Base-by-base conservation (phyloP, 2,888 invertebrate genomes). In the Melolontha melolontha region DNA sequence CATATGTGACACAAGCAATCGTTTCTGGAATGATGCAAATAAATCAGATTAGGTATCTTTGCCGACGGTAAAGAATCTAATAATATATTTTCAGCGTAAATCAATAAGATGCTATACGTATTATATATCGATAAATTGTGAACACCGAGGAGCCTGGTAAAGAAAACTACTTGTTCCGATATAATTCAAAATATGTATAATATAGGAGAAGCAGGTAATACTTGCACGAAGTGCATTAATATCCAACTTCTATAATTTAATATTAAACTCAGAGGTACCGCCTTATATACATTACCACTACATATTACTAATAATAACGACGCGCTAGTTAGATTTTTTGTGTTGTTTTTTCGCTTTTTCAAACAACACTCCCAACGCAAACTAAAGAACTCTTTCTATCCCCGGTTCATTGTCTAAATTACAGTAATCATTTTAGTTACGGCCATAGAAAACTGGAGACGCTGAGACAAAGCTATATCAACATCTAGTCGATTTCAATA, bases 191-290 rank as follows among this genome's bases (percentile, higher is more conserved):
- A 34, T 34, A 22, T 22, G 22, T 22, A 34, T 34, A 34, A 34
- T 34, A 34, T 34, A 5, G 6, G 34, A 34, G 34, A 34, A 1
- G 34, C 6, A 6, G 34, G 34, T 34, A 34, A 1, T 34, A 34
- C 34, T 34, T 34, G 34, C 34, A 10, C 8, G 34, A 34, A 34
- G 7, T 34, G 34, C 34, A 34, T 34, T 34, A 59, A 59, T 59
- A 44, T 59, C 59, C 44, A 44, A 44, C 59, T 59, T 59, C 59
- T 59, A 59, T 59, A 59, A 59, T 59, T 59, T 59, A 59, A 59
- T 59, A 59, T 29, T 42, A 59, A 59, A 12, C 12, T 22, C 44
- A 59, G 17, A 17, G 11, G 4, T 39, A 54, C 54, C 54, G 40
- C 54, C 54, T 59, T 59, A 59, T 44, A 59, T 59, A 44, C 59